Evolutionary conservation across 2,113 vertebrate species (phyloP).

Genomic region (Mungos mungo): DNA sequence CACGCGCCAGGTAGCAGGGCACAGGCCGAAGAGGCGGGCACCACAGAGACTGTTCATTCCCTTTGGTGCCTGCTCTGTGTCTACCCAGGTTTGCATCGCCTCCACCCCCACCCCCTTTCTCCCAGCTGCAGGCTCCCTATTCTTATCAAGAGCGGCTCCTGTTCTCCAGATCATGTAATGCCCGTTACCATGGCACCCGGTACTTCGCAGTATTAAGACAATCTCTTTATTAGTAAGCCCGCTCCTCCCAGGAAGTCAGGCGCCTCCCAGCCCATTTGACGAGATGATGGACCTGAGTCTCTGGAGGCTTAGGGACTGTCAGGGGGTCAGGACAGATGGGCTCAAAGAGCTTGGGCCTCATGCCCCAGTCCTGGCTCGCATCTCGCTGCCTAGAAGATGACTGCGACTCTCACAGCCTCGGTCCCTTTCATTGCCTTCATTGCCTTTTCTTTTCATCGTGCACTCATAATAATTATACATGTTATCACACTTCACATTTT

Average conservation of each 20-base stretch:
- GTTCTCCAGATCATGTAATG: constrained; percentile 70
- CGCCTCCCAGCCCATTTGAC: constrained; percentile 1
- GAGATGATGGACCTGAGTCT: constrained; percentile 34
- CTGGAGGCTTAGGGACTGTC: neutral
- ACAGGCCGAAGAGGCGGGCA: neutral
- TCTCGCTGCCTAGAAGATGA: neutral
- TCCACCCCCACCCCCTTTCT: neutral
- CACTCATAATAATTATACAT: neutral
- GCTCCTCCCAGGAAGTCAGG: constrained; percentile 48
- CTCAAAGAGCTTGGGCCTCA: neutral
- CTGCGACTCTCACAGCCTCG: neutral
- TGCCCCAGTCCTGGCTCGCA: rapidly evolving
- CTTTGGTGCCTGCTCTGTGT: neutral
- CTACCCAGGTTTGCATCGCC: neutral
- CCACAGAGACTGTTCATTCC: neutral
- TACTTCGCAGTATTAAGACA: constrained; percentile 65
- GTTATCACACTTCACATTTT: neutral
- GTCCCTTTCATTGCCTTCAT: neutral
- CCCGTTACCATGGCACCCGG: constrained; percentile 78
- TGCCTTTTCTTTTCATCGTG: neutral
- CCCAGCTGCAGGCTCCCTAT: constrained; percentile 56
- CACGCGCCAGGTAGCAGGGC: neutral
- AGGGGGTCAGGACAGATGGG: neutral
- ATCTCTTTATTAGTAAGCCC: constrained; percentile 73
- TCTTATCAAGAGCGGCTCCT: constrained; percentile 62